These are phyloP conservation scores for Chlorospingus semifuscus DNA, from an alignment of 2,797 vertebrate genomes.

Conservation along the genomic window DNA sequence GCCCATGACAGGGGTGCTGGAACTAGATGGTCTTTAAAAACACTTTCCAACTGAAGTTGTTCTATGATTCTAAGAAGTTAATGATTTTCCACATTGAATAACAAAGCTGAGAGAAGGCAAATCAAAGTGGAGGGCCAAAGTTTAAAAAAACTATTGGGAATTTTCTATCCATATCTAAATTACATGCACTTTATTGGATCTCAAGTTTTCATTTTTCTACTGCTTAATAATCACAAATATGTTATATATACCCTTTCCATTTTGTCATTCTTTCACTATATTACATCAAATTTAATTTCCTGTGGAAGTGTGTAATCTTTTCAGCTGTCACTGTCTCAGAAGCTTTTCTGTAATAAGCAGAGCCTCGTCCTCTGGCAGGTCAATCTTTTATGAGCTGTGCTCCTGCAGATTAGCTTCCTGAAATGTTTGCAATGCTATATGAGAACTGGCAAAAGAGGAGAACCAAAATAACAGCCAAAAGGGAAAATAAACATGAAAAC, in stretches of 20 bases:
- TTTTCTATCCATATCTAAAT: slow-evolving; percentile 3
- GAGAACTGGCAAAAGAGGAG: slow-evolving; percentile 1
- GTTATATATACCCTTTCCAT: slow-evolving; percentile 22
- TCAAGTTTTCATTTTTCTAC: slow-evolving; percentile 29
- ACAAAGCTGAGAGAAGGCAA: background rate
- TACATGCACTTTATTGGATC: background rate
- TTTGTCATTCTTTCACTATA: slow-evolving; percentile 28
- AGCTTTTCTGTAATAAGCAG: slow-evolving; percentile 47
- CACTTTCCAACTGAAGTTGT: background rate
- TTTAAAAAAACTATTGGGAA: background rate
- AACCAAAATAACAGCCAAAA: slow-evolving; percentile 14
- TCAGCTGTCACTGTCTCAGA: slow-evolving; percentile 33
- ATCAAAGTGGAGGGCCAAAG: background rate
- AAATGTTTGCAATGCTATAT: slow-evolving; percentile 13
- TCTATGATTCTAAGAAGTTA: background rate
- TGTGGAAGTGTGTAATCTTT: slow-evolving; percentile 46
- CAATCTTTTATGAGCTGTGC: slow-evolving; percentile 20
- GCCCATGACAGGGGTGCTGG: background rate
- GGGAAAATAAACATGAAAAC: background rate
- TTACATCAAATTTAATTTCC: slow-evolving; percentile 62
- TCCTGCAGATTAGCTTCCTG: slow-evolving; percentile 39
- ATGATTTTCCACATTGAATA: background rate
- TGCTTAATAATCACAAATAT: slow-evolving; percentile 1
- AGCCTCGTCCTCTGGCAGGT: background rate
- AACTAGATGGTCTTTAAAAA: background rate